Evolutionary conservation across 2,888 invertebrate species (phyloP).

Genomic region (Pecten maximus): DNA sequence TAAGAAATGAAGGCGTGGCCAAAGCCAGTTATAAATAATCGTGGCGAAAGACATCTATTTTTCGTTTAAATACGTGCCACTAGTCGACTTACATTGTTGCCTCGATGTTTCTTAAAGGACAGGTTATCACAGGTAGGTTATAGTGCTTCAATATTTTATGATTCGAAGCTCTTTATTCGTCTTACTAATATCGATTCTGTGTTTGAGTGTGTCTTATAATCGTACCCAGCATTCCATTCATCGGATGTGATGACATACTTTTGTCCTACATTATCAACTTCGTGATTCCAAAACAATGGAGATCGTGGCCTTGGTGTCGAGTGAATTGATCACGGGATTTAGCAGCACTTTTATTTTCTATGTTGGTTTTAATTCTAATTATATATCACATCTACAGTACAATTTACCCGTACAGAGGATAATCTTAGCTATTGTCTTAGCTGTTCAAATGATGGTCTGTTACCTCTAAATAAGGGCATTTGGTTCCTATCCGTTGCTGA

Average conservation of each 20-base stretch:
- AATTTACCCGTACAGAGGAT: no score
- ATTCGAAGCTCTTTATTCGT: background rate
- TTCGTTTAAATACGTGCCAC: constrained; percentile 2
- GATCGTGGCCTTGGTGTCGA: background rate
- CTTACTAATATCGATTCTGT: background rate
- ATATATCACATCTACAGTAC: no score
- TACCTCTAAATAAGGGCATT: no score
- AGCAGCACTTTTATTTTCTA: background rate
- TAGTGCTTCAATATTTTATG: background rate
- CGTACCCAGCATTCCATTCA: background rate
- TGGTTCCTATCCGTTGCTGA: no score
- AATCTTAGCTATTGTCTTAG: no score
- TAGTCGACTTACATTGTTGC: background rate
- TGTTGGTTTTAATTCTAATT: background rate
- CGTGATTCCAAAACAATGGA: background rate
- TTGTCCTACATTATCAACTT: background rate
- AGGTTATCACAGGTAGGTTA: background rate
- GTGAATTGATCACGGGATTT: background rate
- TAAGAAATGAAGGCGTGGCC: constrained; percentile 33
- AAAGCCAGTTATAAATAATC: background rate
- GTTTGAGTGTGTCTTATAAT: background rate
- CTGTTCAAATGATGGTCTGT: no score
- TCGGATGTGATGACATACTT: background rate
- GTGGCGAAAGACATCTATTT: background rate
- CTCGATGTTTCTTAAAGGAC: background rate